A percentile compares a stretch with the other conserved stretches of the same genome.
Conservation (phyloP, 2,888 invertebrate species). For the Chrysolina haemoptera region DNA sequence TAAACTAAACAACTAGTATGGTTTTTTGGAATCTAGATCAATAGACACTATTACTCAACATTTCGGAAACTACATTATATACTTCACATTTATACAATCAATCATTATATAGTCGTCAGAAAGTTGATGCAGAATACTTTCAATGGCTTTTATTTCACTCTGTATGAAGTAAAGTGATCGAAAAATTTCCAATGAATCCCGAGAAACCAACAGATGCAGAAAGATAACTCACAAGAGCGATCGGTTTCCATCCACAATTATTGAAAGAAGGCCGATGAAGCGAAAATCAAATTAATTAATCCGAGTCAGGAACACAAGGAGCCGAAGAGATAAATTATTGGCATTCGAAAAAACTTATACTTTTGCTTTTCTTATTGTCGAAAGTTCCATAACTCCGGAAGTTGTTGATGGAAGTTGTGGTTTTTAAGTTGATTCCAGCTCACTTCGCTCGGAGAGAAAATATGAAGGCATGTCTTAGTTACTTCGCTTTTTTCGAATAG, state of each 20-base stretch:
- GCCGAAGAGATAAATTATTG: constrained; percentile 55
- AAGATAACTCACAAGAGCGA: constrained; percentile 13
- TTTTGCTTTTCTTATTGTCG: constrained; percentile 38
- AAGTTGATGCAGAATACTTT: no score
- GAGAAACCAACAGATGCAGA: constrained; percentile 15
- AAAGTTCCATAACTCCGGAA: constrained; percentile 34
- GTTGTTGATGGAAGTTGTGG: constrained; percentile 39
- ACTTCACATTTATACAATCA: no score
- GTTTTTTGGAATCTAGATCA: background rate
- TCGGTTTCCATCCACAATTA: constrained; percentile 14
- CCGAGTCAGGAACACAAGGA: constrained; percentile 57
- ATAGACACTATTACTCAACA: no score
- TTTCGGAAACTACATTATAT: no score
- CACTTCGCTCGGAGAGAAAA: constrained; percentile 33
- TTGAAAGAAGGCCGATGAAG: constrained; percentile 23
- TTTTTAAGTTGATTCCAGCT: constrained; percentile 32
- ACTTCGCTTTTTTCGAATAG: constrained; percentile 11
- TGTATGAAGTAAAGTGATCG: background rate
- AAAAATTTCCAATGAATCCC: background rate
- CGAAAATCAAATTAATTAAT: constrained; percentile 58
- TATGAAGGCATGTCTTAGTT: constrained; percentile 29
- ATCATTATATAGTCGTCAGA: no score
- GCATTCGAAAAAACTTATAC: constrained; percentile 34
- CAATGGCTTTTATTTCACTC: background rate
- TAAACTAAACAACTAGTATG: no score